phyloP scores from a whole-genome alignment of 2,888 invertebrate genomes.

The Harpalus rubripes region DNA sequence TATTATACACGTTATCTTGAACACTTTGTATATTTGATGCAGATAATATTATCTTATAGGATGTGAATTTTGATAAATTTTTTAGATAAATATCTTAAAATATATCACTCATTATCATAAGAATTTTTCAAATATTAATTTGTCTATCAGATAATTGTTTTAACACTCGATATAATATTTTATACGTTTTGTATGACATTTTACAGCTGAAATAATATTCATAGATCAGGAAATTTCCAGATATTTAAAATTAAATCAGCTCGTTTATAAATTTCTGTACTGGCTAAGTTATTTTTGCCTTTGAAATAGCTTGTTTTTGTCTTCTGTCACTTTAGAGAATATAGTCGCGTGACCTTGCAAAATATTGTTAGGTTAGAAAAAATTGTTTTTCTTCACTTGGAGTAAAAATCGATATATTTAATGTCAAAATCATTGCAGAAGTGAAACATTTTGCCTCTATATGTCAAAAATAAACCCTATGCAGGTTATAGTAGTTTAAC shows the following conservation, averaged over 20 bases:
- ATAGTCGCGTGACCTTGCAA: constrained; percentile 50
- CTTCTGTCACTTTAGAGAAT: constrained; percentile 24
- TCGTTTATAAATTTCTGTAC: constrained; percentile 13
- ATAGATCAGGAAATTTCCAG: constrained; percentile 39
- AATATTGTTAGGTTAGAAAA: neutral
- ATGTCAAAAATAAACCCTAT: too few species aligned
- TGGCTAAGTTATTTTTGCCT: constrained; percentile 33
- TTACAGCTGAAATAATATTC: constrained; percentile 20
- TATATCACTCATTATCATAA: too few species aligned
- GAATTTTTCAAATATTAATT: neutral
- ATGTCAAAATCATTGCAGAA: too few species aligned
- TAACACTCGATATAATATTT: neutral
- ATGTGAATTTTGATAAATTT: too few species aligned
- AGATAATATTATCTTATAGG: too few species aligned
- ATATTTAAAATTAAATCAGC: constrained; percentile 44
- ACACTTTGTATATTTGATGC: too few species aligned
- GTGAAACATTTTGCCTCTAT: too few species aligned
- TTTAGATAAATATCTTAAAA: too few species aligned
- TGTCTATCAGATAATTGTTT: neutral
- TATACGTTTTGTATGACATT: neutral
- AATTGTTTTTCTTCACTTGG: neutral
- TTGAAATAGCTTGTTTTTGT: constrained; percentile 24
- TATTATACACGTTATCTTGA: too few species aligned
- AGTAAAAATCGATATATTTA: neutral
- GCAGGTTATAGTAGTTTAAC: too few species aligned